These are phyloP conservation scores for Drosophila robusta DNA, from an alignment of 2,888 invertebrate genomes.

Conservation along the genomic window DNA sequence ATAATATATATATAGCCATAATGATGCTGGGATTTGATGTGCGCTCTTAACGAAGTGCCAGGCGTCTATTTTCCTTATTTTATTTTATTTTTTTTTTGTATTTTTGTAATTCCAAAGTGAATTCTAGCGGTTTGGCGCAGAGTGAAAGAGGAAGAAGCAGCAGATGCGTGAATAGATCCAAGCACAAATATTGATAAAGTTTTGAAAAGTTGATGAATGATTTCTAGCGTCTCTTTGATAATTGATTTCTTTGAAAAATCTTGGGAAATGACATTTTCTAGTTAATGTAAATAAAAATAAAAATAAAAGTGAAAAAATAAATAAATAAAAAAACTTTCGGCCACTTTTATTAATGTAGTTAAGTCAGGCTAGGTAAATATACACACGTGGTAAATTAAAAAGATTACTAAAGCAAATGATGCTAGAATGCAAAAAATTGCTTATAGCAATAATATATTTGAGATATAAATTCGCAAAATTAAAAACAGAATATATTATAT, in stretches of 20 bases:
- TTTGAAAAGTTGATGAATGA: conserved; percentile 15
- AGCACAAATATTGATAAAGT: conserved; percentile 24
- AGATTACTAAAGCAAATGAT: too few species aligned
- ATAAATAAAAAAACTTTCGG: too few species aligned
- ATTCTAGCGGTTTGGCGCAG: conserved; percentile 12
- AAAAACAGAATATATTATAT: too few species aligned
- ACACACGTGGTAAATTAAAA: too few species aligned
- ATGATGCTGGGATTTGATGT: conserved; percentile 45
- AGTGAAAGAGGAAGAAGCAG: conserved; percentile 1
- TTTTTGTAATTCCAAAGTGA: conserved; percentile 25
- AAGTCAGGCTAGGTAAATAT: too few species aligned
- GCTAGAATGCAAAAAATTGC: too few species aligned
- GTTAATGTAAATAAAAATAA: too few species aligned
- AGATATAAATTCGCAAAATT: too few species aligned
- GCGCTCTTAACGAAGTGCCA: conserved; percentile 33
- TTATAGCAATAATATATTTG: too few species aligned
- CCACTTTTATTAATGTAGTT: too few species aligned
- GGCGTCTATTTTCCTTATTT: background rate
- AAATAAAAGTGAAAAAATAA: too few species aligned
- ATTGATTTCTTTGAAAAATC: background rate
- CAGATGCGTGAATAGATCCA: conserved; percentile 5
- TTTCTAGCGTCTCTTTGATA: background rate
- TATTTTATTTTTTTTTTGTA: background rate
- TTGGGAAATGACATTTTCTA: too few species aligned
- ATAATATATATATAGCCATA: conserved; percentile 25